Evolutionary conservation across 2,113 vertebrate genomes (phyloP).

Genomic region (Polypterus senegalus): DNA sequence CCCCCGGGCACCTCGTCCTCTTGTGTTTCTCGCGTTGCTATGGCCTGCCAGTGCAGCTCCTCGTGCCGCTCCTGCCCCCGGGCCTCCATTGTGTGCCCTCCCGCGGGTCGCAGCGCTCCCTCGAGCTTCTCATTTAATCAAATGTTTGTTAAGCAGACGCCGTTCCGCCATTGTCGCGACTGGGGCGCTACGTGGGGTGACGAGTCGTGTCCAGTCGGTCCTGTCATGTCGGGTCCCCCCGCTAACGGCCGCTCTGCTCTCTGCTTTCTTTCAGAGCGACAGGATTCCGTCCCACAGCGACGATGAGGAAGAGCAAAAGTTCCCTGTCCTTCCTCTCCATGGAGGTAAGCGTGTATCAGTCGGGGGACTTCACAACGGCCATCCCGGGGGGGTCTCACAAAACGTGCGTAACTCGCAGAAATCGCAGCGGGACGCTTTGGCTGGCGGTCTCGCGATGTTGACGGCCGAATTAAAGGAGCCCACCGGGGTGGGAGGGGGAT

Average conservation of each 20-base stretch:
- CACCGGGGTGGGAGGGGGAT: not conserved
- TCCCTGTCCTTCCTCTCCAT: conserved; percentile 26
- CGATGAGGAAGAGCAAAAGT: conserved; percentile 25
- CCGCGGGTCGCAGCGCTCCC: not conserved
- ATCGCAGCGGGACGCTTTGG: too few species aligned
- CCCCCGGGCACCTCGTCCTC: not conserved
- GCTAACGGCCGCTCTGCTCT: too few species aligned
- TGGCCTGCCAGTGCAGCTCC: not conserved
- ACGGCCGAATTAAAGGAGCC: not conserved
- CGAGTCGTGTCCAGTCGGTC: too few species aligned
- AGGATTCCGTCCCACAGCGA: conserved; percentile 4
- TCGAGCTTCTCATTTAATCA: too few species aligned
- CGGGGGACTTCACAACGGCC: not conserved
- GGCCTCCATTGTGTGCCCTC: not conserved
- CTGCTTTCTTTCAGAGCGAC: conserved; percentile 1
- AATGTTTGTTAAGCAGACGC: too few species aligned
- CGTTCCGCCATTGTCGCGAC: too few species aligned
- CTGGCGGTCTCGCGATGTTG: not conserved
- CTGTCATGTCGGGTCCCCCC: too few species aligned
- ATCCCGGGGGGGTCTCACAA: not conserved
- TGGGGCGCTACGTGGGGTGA: too few species aligned
- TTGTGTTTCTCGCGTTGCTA: not conserved
- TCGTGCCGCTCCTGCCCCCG: not conserved
- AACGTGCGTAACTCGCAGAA: not conserved
- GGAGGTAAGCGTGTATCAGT: conserved; percentile 26